phyloP scores from a whole-genome alignment of 2,888 invertebrate genomes.

The Andrena dorsata region DNA sequence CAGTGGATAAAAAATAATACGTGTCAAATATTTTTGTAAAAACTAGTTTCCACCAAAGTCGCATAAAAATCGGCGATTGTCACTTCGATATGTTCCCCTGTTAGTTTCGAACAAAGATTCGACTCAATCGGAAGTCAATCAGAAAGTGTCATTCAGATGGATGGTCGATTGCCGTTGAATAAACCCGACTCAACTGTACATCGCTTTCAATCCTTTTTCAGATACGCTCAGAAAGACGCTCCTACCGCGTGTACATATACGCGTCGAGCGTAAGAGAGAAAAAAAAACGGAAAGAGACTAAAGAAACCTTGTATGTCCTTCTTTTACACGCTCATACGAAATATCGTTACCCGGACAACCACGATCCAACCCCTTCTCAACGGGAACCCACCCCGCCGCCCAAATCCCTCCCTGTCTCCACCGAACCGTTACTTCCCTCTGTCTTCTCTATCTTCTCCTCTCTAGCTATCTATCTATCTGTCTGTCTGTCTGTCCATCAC shows the following conservation, averaged over 20 bases:
- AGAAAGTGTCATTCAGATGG: not conserved
- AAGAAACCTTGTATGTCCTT: slow-evolving; percentile 58
- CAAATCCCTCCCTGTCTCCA: slow-evolving; percentile 34
- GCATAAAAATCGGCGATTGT: no score
- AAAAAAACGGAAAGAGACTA: slow-evolving; percentile 1
- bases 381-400: slow-evolving; percentile 39
- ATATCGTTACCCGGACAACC: slow-evolving; percentile 66
- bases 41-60: no score
- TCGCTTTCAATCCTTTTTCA: slow-evolving; percentile 75
- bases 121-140: not conserved
- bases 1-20: no score
- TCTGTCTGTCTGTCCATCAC: slow-evolving; percentile 75
- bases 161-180: slow-evolving; percentile 63
- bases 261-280: slow-evolving; percentile 69
- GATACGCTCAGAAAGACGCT: slow-evolving; percentile 77
- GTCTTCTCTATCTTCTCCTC: slow-evolving; percentile 66
- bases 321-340: slow-evolving; percentile 71
- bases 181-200: slow-evolving; percentile 63
- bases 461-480: slow-evolving; percentile 70
- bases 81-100: no score
- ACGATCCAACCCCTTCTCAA: slow-evolving; percentile 50
- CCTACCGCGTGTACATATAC: slow-evolving; percentile 68
- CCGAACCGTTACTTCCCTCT: slow-evolving; percentile 46
- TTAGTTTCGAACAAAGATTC: not conserved
- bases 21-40: no score